Base-by-base conservation (phyloP, 2,888 invertebrate genomes). In the Cataglyphis albicans region DNA sequence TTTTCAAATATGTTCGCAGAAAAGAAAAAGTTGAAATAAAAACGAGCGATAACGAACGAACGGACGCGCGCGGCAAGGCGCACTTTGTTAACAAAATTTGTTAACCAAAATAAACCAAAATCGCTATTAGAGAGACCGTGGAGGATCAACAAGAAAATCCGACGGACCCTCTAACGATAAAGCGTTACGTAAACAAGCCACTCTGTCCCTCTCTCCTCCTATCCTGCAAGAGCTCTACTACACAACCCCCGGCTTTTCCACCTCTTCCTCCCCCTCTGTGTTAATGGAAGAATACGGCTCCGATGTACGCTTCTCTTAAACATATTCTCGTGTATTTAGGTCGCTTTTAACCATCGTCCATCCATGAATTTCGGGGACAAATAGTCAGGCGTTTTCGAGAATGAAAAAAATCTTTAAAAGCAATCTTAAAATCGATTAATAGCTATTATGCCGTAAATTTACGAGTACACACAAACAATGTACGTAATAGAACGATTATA, bases 101-200 rank as follows among this genome's bases (percentile, higher is more conserved):
- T 90, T 89, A 90, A 90, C 86, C 86, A 91, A 91, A 91, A 91
- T 89, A 91, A 90, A 90, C 85, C 84, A 85, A 88, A 91, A 88
- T 90, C 89, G 90, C 88, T 90, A 91, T 91, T 91, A 91, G 88
- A 88, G 87, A 84, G 85, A 87, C 75, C 86, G 83, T 80, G 78
- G 61, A 81, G 91, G 87, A 91, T 91, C 88, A 89, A 91, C 89
- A 89, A 87, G 90, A 91, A 91, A 89, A 92, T 91, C 89, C 87
- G 84, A 61, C 81, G 87, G 84, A 88, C 89, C 89, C 88, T 88
- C 87, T 88, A 87, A 87, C 86, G 91, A 91, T 91, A 92, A 92
- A 90, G 88, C 90, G 91, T 87, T 89, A 82, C 89, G 89, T 91
- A 92, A 92, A 92, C 91, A 91, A 87, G 86, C 85, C 88, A 81